Evolutionary conservation across 2,888 invertebrate genomes (phyloP), one percentile per base, ranked within the genome.

Genomic region (Invenusta paracnida): DNA sequence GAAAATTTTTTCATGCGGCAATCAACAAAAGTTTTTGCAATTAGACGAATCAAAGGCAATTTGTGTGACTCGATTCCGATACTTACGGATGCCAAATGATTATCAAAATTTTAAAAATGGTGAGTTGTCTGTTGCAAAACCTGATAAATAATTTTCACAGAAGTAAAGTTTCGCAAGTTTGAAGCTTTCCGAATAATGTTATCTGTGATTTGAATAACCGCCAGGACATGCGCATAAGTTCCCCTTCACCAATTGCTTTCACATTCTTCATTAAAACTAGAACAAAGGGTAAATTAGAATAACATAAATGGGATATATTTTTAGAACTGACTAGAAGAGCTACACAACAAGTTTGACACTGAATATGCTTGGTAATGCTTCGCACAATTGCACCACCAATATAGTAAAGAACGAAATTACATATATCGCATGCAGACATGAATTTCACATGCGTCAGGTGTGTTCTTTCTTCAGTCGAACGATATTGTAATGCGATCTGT

Each of bases 401-500:
- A 73, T 73, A 73, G 25, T 23, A 25, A 73, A 73, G 17, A 23
- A 73, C 25, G 27, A 23, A 73, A 73, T 73, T 73, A 25, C 5
- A 23, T 73, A 48, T 48, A 17, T 48, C 17, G 48, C 48, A 48
- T 48, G 48, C 48, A 48, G 48, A 48, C 48, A 48, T 73, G 27
- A 73, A 73, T 73, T 73, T 73, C 73, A 23, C 73, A 23, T 73
- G 73, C 73, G 23, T 73, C 17, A 23, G 73, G 73, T 73, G 25
- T 73, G 27, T 73, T 73, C 73, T 23, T 73, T 73, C 23, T 73
- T 73, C 73, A 13, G 17, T 73, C 23, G 73, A 73, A 13, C 5
- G 73, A 25, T 73, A 73, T 73, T 73, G 17, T 73, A 73, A 73
- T 73, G 73, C 73, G 23, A 73, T 73, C 27, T 73, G 73, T 73